Conservation (phyloP, 2,888 invertebrate genomes). For the Anticlea derivata region DNA sequence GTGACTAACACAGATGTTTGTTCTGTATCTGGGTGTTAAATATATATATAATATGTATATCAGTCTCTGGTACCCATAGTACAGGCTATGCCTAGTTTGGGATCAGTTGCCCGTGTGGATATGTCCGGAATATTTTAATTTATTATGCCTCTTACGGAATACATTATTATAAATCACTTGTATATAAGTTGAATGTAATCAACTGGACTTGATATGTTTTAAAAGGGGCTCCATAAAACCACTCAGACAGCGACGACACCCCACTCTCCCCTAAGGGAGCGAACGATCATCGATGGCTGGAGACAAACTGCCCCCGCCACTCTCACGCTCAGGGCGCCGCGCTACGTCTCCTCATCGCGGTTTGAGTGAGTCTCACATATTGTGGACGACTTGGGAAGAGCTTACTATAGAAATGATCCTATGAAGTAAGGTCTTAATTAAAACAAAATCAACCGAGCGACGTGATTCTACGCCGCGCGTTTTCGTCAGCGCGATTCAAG, state of each 20-base stretch:
- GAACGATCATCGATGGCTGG: conserved; percentile 46
- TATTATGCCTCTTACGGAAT: too few relatives aligned
- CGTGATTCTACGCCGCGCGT: conserved; percentile 4
- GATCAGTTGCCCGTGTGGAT: too few relatives aligned
- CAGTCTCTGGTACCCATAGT: too few relatives aligned
- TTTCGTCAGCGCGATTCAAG: conserved; percentile 27
- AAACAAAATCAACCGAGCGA: background rate
- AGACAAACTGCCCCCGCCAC: conserved; percentile 29
- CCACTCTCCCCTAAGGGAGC: conserved; percentile 29
- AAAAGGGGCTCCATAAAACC: conserved; percentile 19
- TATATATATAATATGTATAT: too few relatives aligned
- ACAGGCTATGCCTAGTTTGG: too few relatives aligned
- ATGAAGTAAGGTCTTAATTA: conserved; percentile 42
- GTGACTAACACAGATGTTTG: too few relatives aligned
- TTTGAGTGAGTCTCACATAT: conserved; percentile 34
- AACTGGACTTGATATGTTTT: too few relatives aligned
- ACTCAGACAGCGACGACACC: conserved; percentile 40
- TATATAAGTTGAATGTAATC: too few relatives aligned
- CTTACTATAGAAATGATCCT: conserved; percentile 46
- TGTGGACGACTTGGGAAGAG: conserved; percentile 36
- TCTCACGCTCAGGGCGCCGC: conserved; percentile 44
- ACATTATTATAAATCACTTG: too few relatives aligned
- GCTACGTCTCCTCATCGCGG: conserved; percentile 45
- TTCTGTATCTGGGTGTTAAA: too few relatives aligned
- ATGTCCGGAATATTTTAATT: too few relatives aligned